Percentiles rank a stretch among this genome's conserved stretches.
Conservation (phyloP, 2,888 invertebrate species). For the Craniophora ligustri region DNA sequence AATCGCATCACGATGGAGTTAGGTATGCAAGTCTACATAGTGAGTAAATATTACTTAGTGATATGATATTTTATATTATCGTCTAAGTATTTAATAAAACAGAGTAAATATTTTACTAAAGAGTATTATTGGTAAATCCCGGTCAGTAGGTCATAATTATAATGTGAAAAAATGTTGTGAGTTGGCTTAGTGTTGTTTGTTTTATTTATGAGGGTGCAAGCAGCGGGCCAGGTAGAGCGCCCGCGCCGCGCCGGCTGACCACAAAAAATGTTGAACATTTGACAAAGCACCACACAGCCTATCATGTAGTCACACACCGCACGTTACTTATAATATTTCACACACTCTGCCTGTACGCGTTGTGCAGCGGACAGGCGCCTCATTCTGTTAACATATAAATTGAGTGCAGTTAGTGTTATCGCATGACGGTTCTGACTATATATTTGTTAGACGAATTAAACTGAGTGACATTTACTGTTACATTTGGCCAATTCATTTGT, state of each 20-base stretch:
- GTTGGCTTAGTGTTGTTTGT: constrained; percentile 57
- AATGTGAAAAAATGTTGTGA: constrained; percentile 54
- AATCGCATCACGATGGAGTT: constrained; percentile 46
- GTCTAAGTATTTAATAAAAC: constrained; percentile 84
- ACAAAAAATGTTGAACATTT: constrained; percentile 28
- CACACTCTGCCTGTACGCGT: constrained; percentile 34
- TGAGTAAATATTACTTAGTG: constrained; percentile 79
- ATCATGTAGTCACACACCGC: constrained; percentile 35
- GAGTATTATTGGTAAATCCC: constrained; percentile 79
- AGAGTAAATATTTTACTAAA: constrained; percentile 83
- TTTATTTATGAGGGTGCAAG: constrained; percentile 60
- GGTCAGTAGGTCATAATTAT: constrained; percentile 68
- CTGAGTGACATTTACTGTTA: constrained; percentile 44
- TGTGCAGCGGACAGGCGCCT: constrained; percentile 10
- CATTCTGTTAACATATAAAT: constrained; percentile 16
- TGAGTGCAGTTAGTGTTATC: constrained; percentile 25
- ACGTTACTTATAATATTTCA: constrained; percentile 27
- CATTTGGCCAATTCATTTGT: constrained; percentile 40
- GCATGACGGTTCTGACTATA: constrained; percentile 26
- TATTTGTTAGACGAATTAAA: constrained; percentile 40
- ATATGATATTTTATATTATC: constrained; percentile 84
- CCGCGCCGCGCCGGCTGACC: constrained; percentile 7
- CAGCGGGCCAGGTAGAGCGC: constrained; percentile 44
- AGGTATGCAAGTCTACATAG: constrained; percentile 66
- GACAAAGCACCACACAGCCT: constrained; percentile 45